These are phyloP conservation scores for Troides helena DNA, from an alignment of 2,888 invertebrate species.

Conservation along the genomic window DNA sequence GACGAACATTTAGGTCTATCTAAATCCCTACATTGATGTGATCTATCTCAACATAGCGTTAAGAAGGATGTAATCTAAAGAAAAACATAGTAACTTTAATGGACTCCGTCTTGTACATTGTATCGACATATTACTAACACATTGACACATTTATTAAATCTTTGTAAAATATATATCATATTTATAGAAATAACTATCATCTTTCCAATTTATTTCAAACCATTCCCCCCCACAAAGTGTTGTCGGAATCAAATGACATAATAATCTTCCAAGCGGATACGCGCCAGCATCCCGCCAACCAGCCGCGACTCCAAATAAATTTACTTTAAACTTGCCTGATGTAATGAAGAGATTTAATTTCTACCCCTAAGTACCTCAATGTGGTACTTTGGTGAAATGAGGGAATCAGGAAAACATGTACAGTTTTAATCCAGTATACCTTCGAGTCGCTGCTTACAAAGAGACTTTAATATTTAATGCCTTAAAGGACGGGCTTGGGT, in stretches of 20 bases:
- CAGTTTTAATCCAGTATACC: slow-evolving; percentile 11
- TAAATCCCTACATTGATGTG: too few relatives aligned
- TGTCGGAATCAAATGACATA: slow-evolving; percentile 34
- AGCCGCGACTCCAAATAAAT: slow-evolving; percentile 11
- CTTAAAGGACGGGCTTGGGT: slow-evolving; percentile 7
- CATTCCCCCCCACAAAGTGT: slow-evolving; percentile 27
- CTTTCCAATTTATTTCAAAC: too few relatives aligned
- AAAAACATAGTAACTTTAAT: too few relatives aligned
- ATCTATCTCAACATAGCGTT: too few relatives aligned
- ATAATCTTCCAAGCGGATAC: slow-evolving; percentile 30
- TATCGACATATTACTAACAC: too few relatives aligned
- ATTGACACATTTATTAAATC: too few relatives aligned
- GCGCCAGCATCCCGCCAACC: slow-evolving; percentile 5
- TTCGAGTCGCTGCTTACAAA: slow-evolving; percentile 7
- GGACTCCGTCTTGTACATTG: too few relatives aligned
- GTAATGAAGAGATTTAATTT: slow-evolving; percentile 29
- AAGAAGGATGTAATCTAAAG: too few relatives aligned
- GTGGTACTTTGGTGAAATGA: slow-evolving; percentile 18
- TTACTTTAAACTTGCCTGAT: slow-evolving; percentile 20
- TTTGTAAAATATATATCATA: too few relatives aligned
- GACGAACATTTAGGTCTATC: too few relatives aligned
- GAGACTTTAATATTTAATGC: slow-evolving; percentile 13
- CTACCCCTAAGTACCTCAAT: slow-evolving; percentile 14
- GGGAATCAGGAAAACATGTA: slow-evolving; percentile 20
- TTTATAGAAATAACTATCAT: too few relatives aligned